A percentile compares a stretch with the other conserved stretches of the same genome.
Conservation (phyloP, 2,113 vertebrate species). For the Sinocyclocheilus anophthalmus region DNA sequence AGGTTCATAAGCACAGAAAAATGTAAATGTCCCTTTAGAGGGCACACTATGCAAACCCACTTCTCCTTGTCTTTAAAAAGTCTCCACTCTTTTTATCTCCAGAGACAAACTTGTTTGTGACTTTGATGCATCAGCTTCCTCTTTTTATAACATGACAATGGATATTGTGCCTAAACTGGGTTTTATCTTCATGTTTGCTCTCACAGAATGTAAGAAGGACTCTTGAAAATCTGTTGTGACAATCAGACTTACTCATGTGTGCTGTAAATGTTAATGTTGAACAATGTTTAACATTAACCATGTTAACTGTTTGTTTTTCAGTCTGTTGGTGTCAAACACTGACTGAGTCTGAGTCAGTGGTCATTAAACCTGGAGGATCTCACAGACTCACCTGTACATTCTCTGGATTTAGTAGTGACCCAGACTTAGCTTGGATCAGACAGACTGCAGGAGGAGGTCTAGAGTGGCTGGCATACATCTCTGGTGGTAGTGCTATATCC, state of each 20-base stretch:
- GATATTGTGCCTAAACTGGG: neutral
- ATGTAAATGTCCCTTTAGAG: neutral
- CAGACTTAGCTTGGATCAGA: neutral
- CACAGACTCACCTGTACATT: constrained; percentile 40
- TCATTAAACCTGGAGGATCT: constrained; percentile 40
- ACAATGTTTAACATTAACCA: neutral
- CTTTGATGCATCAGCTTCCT: neutral
- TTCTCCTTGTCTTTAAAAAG: neutral
- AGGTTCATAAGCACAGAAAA: neutral
- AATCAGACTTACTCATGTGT: neutral
- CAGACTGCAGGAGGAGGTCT: neutral
- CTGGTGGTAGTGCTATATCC: too few species aligned
- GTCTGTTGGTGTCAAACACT: neutral
- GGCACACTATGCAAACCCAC: neutral
- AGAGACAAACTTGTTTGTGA: constrained; percentile 6
- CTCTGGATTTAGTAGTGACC: constrained; percentile 22
- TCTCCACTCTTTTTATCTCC: neutral
- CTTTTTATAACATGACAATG: neutral
- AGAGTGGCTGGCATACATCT: constrained; percentile 2
- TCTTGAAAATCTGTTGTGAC: neutral
- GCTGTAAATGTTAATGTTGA: neutral
- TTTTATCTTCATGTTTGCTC: constrained; percentile 9
- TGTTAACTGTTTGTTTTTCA: neutral
- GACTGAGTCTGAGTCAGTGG: constrained; percentile 22
- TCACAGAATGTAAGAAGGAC: neutral